Conservation (phyloP, 2,888 invertebrate species). For the Mimachlamys varia region DNA sequence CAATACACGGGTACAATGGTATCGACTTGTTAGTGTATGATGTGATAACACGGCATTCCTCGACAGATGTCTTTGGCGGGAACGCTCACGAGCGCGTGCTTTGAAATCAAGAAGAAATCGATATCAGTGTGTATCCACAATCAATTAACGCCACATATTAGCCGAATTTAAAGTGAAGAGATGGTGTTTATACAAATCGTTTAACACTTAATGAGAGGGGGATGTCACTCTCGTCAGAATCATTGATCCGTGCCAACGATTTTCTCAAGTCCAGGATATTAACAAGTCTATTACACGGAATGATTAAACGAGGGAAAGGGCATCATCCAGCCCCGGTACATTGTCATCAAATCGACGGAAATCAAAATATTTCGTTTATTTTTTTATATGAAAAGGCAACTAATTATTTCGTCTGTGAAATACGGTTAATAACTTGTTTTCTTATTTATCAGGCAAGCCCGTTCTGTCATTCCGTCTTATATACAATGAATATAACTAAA, state of each 20-base stretch:
- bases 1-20: neutral
- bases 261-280: neutral
- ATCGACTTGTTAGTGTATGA: neutral
- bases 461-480: no score
- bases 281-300: neutral
- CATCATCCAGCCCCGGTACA: neutral
- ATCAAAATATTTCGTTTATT: neutral
- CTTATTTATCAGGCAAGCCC: no score
- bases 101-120: neutral
- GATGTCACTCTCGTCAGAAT: neutral
- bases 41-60: neutral
- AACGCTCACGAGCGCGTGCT: neutral
- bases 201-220: neutral
- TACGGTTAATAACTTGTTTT: no score
- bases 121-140: neutral
- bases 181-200: neutral
- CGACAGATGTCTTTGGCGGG: neutral
- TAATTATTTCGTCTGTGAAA: neutral
- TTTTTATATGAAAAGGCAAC: neutral
- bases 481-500: no score
- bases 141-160: neutral
- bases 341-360: neutral
- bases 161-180: neutral
- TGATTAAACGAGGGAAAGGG: slow-evolving; percentile 9
- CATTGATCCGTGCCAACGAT: neutral